Conservation (phyloP, 2,888 invertebrate species). For the Odontocolon sp. region DNA sequence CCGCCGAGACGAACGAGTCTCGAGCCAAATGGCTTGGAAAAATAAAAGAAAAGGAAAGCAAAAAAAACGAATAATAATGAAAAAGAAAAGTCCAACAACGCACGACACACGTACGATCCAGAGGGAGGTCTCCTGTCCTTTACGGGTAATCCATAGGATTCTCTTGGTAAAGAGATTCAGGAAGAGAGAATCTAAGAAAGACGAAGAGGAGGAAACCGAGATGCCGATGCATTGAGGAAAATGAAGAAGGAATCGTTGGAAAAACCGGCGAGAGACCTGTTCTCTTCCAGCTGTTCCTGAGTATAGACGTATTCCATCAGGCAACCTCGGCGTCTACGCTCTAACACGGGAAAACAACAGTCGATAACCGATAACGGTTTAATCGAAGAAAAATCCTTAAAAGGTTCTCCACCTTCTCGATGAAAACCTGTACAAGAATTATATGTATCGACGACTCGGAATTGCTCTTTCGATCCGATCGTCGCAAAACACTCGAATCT, state of each 20-base stretch:
- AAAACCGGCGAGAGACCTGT: constrained; percentile 16
- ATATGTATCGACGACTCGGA: background rate
- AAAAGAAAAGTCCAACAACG: constrained; percentile 36
- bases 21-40: constrained; percentile 15
- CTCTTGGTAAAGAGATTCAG: constrained; percentile 38
- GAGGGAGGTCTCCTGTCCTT: constrained; percentile 44
- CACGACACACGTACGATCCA: background rate
- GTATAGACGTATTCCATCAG: background rate
- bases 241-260: constrained; percentile 35
- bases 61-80: background rate
- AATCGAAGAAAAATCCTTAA: constrained; percentile 34
- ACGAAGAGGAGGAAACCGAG: constrained; percentile 15
- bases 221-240: constrained; percentile 17
- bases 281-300: background rate
- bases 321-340: background rate
- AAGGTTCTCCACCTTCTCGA: constrained; percentile 11
- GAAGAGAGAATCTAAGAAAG: constrained; percentile 42
- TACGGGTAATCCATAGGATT: constrained; percentile 27
- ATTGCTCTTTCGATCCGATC: no score
- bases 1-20: constrained; percentile 46
- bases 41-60: constrained; percentile 28
- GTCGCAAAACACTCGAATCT: no score
- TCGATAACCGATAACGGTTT: constrained; percentile 56
- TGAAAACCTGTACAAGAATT: background rate
- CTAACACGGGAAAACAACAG: constrained; percentile 52